These are phyloP conservation scores for Aleadryas rufinucha DNA, from an alignment of 2,113 vertebrate species.

Conservation along the genomic window DNA sequence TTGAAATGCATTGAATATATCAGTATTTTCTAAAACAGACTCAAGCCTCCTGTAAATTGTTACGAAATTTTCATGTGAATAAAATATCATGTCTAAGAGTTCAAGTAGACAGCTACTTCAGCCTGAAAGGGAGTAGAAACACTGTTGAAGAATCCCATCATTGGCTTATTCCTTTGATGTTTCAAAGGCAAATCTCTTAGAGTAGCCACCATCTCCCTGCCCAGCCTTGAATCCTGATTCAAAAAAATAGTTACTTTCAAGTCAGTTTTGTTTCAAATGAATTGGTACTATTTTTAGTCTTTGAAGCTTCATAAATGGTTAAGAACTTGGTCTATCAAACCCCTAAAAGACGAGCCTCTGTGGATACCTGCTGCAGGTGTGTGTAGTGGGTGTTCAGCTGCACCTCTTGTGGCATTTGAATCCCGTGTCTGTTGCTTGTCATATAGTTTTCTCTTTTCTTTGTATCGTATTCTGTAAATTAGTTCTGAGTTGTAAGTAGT, in stretches of 20 bases:
- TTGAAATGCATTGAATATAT: rapidly evolving
- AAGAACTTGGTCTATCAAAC: neutral
- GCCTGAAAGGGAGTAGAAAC: neutral
- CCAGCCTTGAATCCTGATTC: neutral
- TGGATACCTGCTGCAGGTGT: neutral
- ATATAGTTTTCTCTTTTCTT: neutral
- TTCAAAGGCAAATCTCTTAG: neutral
- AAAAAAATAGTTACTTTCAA: neutral
- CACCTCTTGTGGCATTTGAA: neutral
- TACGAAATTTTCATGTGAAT: neutral
- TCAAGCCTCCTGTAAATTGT: neutral
- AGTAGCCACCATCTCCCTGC: neutral
- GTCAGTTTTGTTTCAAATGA: neutral
- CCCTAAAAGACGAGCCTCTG: neutral
- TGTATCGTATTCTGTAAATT: neutral
- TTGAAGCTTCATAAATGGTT: neutral
- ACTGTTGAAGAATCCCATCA: neutral
- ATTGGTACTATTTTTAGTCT: neutral
- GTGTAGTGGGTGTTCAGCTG: neutral
- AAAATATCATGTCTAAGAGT: neutral
- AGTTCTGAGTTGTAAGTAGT: neutral
- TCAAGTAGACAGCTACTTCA: neutral
- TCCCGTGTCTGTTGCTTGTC: neutral
- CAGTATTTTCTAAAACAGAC: neutral
- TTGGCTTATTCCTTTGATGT: neutral